Evolutionary conservation across 2,888 invertebrate species (phyloP).

Genomic region (Nebria brevicollis): DNA sequence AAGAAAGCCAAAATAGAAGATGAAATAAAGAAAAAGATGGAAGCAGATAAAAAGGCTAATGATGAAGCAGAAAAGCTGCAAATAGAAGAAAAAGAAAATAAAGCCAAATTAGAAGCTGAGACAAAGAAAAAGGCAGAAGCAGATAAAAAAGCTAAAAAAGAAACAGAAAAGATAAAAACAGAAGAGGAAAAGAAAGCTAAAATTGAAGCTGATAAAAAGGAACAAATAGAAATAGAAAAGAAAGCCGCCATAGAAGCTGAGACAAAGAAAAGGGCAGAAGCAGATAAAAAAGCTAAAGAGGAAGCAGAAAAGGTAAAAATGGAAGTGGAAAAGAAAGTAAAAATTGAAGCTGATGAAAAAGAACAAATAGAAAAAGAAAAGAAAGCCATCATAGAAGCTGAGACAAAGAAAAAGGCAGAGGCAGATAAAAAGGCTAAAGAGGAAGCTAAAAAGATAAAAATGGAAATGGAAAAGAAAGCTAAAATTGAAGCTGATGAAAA

Average conservation of each 20-base stretch:
- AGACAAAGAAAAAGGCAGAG: neutral
- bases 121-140: conserved; percentile 46
- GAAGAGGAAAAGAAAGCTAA: conserved; percentile 40
- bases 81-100: neutral
- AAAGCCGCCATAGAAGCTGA: neutral
- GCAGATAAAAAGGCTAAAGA: no score
- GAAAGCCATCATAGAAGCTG: neutral
- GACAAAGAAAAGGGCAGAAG: no score
- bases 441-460: no score
- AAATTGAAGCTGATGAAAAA: conserved; percentile 43
- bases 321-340: conserved; percentile 50
- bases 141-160: conserved; percentile 34
- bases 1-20: no score
- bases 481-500: no score
- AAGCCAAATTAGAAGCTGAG: neutral
- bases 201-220: neutral
- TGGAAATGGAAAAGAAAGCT: no score
- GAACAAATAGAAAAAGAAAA: no score
- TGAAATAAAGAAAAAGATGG: no score
- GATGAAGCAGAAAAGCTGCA: no score
- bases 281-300: no score
- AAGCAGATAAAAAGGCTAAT: no score
- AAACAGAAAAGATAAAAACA: conserved; percentile 47
- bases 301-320: conserved; percentile 38
- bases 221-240: neutral